Base-by-base conservation (phyloP, 1,140 invertebrate species). In the Drosophila ananassae region DNA sequence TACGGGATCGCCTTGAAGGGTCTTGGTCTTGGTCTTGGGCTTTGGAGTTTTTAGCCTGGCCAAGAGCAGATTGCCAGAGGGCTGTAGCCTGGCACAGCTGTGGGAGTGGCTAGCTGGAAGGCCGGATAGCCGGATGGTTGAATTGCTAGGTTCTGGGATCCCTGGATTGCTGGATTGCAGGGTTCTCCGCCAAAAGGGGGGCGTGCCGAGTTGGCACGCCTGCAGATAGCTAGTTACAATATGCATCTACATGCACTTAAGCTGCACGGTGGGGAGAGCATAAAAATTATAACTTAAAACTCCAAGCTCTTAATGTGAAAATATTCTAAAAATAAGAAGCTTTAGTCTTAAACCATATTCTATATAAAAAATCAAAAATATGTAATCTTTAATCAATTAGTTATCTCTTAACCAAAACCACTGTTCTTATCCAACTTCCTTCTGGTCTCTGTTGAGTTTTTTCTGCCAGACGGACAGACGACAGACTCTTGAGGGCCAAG, bases 221-320 rank as follows among this genome's bases (percentile, higher is more conserved):
- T 80, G 62, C 82, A 77, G 78, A 82, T 73, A 82, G 79, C 79
- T 81, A 80, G 78, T 80, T 80, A 73, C 78, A 77, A 81, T 80
- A 21, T 13, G 10, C 41, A 13, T 44, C 41, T 21, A 73, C 61
- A 68, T 68, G 79, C 79, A 68, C 79, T 81, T 73, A 63, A 77
- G 60, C 71, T 47, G 76, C 69, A 79, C 69, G 62, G 67, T 81
- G 78, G 57, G 60, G 9, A 12, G 2, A 4, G 10, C 1, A 8
- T 17, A 2, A 0, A 3, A 6, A 47, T 22, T 13, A n/a, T 37
- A 37, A 34, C 3, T 4, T 12, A 12, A 37, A 37, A 12, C 13
- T 30, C 10, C 21, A 56, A 17, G 12, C 2, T n/a, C 10, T n/a
- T 12, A n/a, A 3, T 10, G 3, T n/a, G 0, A 3, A 12, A 12